phyloP scores from a whole-genome alignment of 2,797 vertebrate genomes.

The Thalassophryne amazonica region DNA sequence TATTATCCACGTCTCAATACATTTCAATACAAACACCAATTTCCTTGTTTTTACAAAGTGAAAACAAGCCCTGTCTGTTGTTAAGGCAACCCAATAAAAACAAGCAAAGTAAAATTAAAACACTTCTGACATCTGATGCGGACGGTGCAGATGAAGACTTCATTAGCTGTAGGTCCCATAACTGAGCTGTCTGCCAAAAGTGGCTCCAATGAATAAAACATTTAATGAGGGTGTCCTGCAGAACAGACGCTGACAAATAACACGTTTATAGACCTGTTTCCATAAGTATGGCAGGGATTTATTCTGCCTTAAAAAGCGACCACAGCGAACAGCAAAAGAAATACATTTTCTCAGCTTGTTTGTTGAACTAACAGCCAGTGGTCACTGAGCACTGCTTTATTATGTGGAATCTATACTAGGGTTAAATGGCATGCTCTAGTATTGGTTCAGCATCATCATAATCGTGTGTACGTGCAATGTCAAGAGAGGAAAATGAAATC shows the following conservation, averaged over 20 bases:
- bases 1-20: conserved; percentile 17
- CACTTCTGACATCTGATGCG: conserved; percentile 45
- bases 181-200: conserved; percentile 44
- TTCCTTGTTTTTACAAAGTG: conserved; percentile 19
- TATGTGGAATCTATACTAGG: conserved; percentile 24
- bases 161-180: conserved; percentile 47
- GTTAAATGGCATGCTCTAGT: no score
- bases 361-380: conserved; percentile 9
- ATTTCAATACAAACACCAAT: conserved; percentile 31
- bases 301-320: background rate
- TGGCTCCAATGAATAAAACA: conserved; percentile 51
- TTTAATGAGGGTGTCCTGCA: conserved; percentile 46
- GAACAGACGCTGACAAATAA: conserved; percentile 53
- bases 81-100: conserved; percentile 24
- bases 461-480: no score
- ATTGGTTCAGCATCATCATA: no score
- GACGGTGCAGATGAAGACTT: conserved; percentile 44
- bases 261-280: conserved; percentile 41
- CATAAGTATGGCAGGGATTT: conserved; percentile 8
- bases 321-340: background rate
- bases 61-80: conserved; percentile 13
- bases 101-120: conserved; percentile 17
- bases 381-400: conserved; percentile 15
- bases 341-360: conserved; percentile 10
- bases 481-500: no score